Evolutionary conservation across 1,140 invertebrate species (phyloP), one percentile per base, ranked within the genome.

Genomic region (Penaeus chinensis): DNA sequence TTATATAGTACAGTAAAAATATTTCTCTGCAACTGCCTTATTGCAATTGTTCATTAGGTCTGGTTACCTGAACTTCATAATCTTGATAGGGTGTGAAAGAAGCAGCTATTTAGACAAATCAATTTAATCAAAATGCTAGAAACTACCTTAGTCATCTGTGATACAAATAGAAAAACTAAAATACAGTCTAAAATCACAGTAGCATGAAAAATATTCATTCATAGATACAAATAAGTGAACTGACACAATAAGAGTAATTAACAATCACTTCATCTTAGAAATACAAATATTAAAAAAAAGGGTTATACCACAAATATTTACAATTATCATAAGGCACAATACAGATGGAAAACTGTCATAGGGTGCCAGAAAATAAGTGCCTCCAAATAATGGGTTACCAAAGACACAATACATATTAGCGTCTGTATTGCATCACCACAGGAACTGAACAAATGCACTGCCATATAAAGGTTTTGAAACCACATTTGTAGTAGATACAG

Each of bases 111-210:
- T 37, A 60, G 47, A 60, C 77, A 79, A 60, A 54, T 54, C 61
- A 60, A 61, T 79, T 60, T 60, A 24, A 79, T 79, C 37, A 79
- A 79, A 54, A 79, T 79, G 47, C 54, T 79, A n/a, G 47, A 79
- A 79, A 79, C 77, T 79, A 79, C 77, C 77, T 27, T 79, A 79
- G 47, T 79, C 22, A 24, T 42, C 18, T 61, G 76, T 79, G 37
- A 79, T 79, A 42, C 77, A 60, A 60, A 79, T 79, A 79, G 47
- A 79, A 79, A 79, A 54, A 60, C 47, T 79, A 79, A 79, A 79
- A 79, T 71, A 83, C 24, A 74, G 19, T 83, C 82, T 84, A 84
- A 74, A 84, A 84, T 84, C 82, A 84, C 82, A 84, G 82, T 84
- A 62, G 82, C 82, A 84, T 74, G 47, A 84, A 76, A 54, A 74